Evolutionary conservation across 2,113 vertebrate species (phyloP).

Genomic region (Eupsittula cactorum): DNA sequence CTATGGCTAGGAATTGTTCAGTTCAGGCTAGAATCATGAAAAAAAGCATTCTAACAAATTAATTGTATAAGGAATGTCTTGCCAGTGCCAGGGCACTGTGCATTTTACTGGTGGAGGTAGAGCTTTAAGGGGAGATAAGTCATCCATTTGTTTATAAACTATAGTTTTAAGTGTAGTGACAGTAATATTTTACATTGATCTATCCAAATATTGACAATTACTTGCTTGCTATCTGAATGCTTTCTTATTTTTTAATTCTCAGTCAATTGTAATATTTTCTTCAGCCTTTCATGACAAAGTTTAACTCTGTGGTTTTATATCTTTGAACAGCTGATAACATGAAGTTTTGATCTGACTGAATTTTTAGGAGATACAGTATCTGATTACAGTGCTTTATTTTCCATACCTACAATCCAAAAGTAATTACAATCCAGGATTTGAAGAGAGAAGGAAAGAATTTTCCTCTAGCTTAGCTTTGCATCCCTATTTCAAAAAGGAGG

Average conservation of each 20-base stretch:
- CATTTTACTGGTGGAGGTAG: neutral
- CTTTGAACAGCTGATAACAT: neutral
- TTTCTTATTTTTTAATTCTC: neutral
- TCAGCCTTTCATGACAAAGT: neutral
- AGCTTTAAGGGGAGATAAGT: neutral
- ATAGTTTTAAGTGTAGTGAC: neutral
- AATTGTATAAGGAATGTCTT: neutral
- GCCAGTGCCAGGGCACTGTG: neutral
- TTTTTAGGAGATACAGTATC: neutral
- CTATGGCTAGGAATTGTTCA: neutral
- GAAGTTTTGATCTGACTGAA: neutral
- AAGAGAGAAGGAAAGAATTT: neutral
- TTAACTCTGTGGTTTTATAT: neutral
- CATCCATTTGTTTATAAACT: neutral
- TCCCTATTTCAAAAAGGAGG: neutral
- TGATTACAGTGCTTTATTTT: neutral
- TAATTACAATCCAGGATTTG: neutral
- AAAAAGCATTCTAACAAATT: neutral
- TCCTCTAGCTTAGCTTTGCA: neutral
- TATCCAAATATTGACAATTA: neutral
- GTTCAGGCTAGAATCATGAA: neutral
- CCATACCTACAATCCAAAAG: neutral
- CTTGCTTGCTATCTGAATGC: neutral
- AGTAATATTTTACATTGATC: neutral
- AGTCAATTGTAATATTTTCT: neutral